Base-by-base conservation (phyloP, 2,113 vertebrate species). In the Acanthochromis polyacanthus region DNA sequence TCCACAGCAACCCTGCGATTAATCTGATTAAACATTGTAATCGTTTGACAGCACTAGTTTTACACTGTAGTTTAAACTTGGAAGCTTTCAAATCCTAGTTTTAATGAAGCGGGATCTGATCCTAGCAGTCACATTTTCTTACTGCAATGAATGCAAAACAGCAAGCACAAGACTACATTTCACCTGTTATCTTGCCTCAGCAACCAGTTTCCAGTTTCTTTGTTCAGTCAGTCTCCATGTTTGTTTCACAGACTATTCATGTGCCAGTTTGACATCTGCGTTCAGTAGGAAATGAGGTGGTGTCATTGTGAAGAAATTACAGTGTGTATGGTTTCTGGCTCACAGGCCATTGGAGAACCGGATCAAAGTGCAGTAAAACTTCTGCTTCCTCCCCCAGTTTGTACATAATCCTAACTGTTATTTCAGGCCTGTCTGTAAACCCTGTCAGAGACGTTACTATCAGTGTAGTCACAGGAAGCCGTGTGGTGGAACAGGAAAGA, bases 401-500 rank as follows among this genome's bases (percentile, higher is more conserved):
- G 60, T 81, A 51, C 20, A 11, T 75, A 50, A 78, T 28, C 22
- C n/a, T 23, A 3, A 72, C 28, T 40, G 71, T 90, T 89, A 88
- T 88, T 92, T 91, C 78, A 81, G 81, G 72, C 78, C 10, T 4
- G 36, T 15, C 61, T 52, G 4, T 30, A 66, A 82, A 46, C 51
- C 38, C 30, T 69, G 50, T 78, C 32, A 72, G 69, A 86, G 64
- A 84, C 65, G 32, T 82, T 78, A 77, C 88, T 89, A 88, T 92
- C 71, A 67, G 67, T 82, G 85, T 52, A 76, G 87, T 90, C 69
- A 86, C 93, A 94, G 94, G 93, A 95, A 93, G 83, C 65, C 10
- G 75, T 85, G 78, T 32, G 70, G 75, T 77, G 53, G 71, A 87
- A 76, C 94, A 93, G 95, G 93, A 94, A 93, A 90, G 93, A 92